phyloP scores from a whole-genome alignment of 1,140 invertebrate genomes.

The Calephelis virginiensis region DNA sequence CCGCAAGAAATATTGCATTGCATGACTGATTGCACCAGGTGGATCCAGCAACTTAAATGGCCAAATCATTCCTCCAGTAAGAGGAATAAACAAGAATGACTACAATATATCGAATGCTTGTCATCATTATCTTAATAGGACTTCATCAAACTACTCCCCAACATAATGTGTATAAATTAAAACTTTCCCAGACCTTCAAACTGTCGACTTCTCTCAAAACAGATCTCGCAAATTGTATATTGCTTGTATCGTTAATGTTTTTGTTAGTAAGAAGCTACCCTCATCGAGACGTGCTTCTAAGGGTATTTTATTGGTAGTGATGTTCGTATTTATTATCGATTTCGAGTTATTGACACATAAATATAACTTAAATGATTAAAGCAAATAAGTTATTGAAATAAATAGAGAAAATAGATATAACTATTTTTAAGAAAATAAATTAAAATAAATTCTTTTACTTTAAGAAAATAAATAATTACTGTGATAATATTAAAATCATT shows the following conservation, averaged over 20 bases:
- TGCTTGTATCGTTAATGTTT: conserved; percentile 12
- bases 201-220: conserved; percentile 14
- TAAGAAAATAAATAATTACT: too few species aligned
- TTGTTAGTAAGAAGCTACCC: conserved; percentile 12
- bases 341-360: neutral
- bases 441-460: too few species aligned
- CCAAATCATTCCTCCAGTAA: too few species aligned
- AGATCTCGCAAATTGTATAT: neutral
- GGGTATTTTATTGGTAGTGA: conserved; percentile 16
- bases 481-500: too few species aligned
- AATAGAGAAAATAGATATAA: too few species aligned
- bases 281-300: conserved; percentile 18
- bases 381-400: too few species aligned
- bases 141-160: neutral
- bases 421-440: too few species aligned
- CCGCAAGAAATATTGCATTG: too few species aligned
- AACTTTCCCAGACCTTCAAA: conserved; percentile 30
- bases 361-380: too few species aligned
- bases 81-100: too few species aligned
- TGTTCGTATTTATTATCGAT: neutral
- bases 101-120: neutral
- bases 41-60: too few species aligned
- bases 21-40: too few species aligned
- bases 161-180: conserved; percentile 46
- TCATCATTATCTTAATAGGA: conserved; percentile 12